Evolutionary conservation across 2,888 invertebrate species (phyloP).

Genomic region (Cosmopolites sordidus): DNA sequence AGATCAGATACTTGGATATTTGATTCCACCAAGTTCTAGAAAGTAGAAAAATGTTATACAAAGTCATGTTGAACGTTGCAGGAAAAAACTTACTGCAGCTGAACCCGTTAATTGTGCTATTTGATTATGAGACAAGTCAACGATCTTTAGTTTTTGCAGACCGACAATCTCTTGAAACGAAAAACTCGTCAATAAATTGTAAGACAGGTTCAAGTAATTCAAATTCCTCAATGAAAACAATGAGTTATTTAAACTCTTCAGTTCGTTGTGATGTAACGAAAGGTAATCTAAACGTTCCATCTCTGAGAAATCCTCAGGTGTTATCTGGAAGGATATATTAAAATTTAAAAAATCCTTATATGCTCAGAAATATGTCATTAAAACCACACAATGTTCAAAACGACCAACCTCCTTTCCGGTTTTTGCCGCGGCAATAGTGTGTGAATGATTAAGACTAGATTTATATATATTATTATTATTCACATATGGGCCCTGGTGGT

Average conservation of each 20-base stretch:
- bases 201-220: constrained; percentile 68
- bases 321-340: constrained; percentile 50
- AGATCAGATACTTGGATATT: constrained; percentile 70
- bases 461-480: too few relatives aligned
- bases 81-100: constrained; percentile 59
- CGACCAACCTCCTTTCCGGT: too few relatives aligned
- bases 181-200: constrained; percentile 71
- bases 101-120: constrained; percentile 64
- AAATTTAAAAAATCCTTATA: too few relatives aligned
- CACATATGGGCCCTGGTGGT: too few relatives aligned
- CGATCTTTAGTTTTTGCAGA: constrained; percentile 62
- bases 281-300: constrained; percentile 65
- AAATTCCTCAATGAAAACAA: constrained; percentile 64
- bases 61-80: too few relatives aligned
- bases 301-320: constrained; percentile 72
- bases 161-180: constrained; percentile 77
- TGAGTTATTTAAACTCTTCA: constrained; percentile 69
- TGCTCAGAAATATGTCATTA: too few relatives aligned
- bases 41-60: constrained; percentile 31
- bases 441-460: too few relatives aligned
- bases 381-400: too few relatives aligned
- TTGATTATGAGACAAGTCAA: constrained; percentile 74
- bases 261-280: constrained; percentile 68
- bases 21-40: constrained; percentile 71
- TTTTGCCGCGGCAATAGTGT: too few relatives aligned